phyloP scores from a whole-genome alignment of 2,113 vertebrate genomes.

The Silurus asotus region DNA sequence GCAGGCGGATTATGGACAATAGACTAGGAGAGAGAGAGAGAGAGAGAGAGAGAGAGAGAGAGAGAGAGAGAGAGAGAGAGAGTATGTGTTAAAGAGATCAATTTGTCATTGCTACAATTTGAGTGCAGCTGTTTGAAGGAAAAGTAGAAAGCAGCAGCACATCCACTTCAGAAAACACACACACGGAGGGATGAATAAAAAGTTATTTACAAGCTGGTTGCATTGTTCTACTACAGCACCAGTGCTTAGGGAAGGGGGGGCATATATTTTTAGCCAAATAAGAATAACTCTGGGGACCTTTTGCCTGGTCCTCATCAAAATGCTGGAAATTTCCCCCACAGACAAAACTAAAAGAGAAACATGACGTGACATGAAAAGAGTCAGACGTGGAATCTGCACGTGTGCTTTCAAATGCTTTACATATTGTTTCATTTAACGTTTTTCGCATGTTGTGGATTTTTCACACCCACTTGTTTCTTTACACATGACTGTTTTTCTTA shows the following conservation, averaged over 20 bases:
- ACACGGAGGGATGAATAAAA: neutral
- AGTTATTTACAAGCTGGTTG: neutral
- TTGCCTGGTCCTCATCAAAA: neutral
- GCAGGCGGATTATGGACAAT: slow-evolving; percentile 21
- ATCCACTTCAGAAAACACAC: slow-evolving; percentile 6
- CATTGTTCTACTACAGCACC: neutral
- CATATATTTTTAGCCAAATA: neutral
- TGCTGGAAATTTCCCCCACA: neutral
- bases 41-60: slow-evolving; percentile 36
- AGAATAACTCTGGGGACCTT: neutral
- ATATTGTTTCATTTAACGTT: neutral
- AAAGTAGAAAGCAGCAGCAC: slow-evolving; percentile 13
- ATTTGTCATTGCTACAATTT: slow-evolving; percentile 31
- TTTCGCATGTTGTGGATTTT: neutral
- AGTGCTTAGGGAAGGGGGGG: neutral
- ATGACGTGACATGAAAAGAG: neutral
- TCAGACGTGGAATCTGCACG: neutral
- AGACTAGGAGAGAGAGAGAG: neutral
- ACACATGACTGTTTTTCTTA: neutral
- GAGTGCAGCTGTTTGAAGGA: slow-evolving; percentile 35
- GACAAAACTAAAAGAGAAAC: neutral
- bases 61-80: slow-evolving; percentile 27
- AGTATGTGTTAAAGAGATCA: neutral
- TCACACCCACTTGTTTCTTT: neutral
- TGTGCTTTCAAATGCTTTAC: neutral